These are phyloP conservation scores for Cacajao melanocephalus DNA, from an alignment of 2,797 vertebrate species.

Conservation along the genomic window DNA sequence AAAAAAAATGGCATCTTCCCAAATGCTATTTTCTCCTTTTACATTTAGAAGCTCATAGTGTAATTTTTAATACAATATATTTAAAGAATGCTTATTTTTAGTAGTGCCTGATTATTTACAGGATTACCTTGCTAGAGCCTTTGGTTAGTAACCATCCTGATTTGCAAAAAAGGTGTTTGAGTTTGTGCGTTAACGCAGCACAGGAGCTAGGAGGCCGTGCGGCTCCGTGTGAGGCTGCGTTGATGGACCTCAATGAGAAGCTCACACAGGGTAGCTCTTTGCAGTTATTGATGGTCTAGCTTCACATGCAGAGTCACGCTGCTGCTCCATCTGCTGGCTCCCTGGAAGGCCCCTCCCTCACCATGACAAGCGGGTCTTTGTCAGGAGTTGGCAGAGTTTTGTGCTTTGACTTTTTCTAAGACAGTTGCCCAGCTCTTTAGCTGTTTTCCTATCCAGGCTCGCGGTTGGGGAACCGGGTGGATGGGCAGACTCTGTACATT, in stretches of 20 bases:
- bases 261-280: background rate
- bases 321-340: rapidly evolving
- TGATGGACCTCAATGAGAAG: no score
- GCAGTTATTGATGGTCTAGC: rapidly evolving
- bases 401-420: background rate
- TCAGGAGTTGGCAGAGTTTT: background rate
- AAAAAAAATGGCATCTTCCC: background rate
- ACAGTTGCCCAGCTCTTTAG: background rate
- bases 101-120: background rate
- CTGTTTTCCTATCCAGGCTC: rapidly evolving
- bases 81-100: background rate
- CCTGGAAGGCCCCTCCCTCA: rapidly evolving
- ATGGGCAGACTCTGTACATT: rapidly evolving
- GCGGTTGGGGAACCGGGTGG: background rate
- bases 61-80: rapidly evolving
- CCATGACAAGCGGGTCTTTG: rapidly evolving
- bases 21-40: background rate
- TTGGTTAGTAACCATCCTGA: background rate
- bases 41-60: background rate
- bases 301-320: background rate
- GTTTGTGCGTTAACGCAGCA: rapidly evolving
- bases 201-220: rapidly evolving
- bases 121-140: no score
- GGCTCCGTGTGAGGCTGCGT: rapidly evolving
- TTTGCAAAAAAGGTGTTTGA: background rate